Conservation (phyloP, 2,888 invertebrate genomes). For the Mesorhabditis belari region DNA sequence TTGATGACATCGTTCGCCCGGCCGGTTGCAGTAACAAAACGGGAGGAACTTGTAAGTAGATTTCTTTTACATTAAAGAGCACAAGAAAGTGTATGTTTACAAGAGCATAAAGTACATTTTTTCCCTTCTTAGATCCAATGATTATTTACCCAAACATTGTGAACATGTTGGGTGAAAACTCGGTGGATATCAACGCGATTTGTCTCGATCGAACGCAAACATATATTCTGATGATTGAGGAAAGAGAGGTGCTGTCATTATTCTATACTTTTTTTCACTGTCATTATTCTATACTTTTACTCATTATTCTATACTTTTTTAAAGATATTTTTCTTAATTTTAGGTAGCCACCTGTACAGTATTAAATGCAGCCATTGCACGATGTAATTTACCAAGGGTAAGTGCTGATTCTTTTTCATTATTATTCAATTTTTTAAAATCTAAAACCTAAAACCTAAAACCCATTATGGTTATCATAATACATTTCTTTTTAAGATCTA, state of each 20-base stretch:
- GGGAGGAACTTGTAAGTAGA: constrained; percentile 48
- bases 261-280: background rate
- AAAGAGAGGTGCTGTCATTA: constrained; percentile 34
- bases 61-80: background rate
- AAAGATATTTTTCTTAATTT: background rate
- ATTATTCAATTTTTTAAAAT: background rate
- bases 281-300: background rate
- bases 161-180: constrained; percentile 91
- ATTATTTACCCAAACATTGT: constrained; percentile 74
- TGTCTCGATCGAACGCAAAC: constrained; percentile 67
- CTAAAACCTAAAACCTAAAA: background rate
- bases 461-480: background rate
- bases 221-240: constrained; percentile 50
- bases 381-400: constrained; percentile 40
- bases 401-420: too few species aligned
- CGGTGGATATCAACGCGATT: constrained; percentile 91
- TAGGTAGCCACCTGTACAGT: constrained; percentile 44
- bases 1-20: constrained; percentile 85
- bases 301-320: background rate
- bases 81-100: background rate
- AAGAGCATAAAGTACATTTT: background rate
- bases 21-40: constrained; percentile 69
- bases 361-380: constrained; percentile 48
- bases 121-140: constrained; percentile 39
- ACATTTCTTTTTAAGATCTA: constrained; percentile 34